A percentile compares a stretch with the other conserved stretches of the same genome.
These are phyloP conservation scores for Nansenia antarctica DNA, from an alignment of 2,113 vertebrate genomes.

Conservation along the genomic window DNA sequence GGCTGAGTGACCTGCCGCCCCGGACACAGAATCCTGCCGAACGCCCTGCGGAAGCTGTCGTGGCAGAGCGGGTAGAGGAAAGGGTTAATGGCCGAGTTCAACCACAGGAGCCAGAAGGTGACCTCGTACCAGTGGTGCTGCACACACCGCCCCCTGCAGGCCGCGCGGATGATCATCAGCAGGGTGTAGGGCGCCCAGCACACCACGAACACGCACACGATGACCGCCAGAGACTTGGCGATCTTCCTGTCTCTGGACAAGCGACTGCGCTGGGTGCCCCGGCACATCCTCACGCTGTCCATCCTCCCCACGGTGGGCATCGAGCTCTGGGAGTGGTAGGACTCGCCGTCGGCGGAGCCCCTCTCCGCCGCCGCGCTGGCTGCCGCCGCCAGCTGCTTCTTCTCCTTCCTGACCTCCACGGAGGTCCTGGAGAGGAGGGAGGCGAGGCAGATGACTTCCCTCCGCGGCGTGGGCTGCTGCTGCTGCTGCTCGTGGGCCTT, in stretches of 20 bases:
- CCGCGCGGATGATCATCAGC: constrained; percentile 76
- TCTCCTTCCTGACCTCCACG: constrained; percentile 44
- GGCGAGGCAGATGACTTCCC: constrained; percentile 45
- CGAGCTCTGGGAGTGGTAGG: constrained; percentile 58
- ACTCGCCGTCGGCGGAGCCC: constrained; percentile 27
- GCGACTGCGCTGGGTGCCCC: constrained; percentile 60
- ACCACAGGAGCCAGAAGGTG: constrained; percentile 89
- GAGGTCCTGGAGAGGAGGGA: constrained; percentile 54
- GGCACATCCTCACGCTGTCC: no score
- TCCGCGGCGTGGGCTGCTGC: constrained; percentile 41
- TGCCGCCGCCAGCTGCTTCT: no score
- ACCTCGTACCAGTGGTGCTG: constrained; percentile 71
- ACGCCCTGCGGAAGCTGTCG: constrained; percentile 80
- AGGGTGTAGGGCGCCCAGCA: constrained; percentile 87
- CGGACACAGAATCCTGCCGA: constrained; percentile 71
- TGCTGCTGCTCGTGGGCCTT: constrained; percentile 48
- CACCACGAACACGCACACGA: constrained; percentile 79
- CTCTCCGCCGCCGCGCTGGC: constrained; percentile 4
- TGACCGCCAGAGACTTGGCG: constrained; percentile 81
- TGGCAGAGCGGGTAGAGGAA: constrained; percentile 88
- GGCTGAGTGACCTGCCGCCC: constrained; percentile 46
- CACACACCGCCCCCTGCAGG: constrained; percentile 60
- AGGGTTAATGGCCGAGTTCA: constrained; percentile 85
- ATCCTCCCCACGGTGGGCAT: constrained; percentile 53
- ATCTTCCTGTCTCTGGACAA: constrained; percentile 81